Base-by-base conservation (phyloP, 2,888 invertebrate genomes). In the Drosophila koepferae region DNA sequence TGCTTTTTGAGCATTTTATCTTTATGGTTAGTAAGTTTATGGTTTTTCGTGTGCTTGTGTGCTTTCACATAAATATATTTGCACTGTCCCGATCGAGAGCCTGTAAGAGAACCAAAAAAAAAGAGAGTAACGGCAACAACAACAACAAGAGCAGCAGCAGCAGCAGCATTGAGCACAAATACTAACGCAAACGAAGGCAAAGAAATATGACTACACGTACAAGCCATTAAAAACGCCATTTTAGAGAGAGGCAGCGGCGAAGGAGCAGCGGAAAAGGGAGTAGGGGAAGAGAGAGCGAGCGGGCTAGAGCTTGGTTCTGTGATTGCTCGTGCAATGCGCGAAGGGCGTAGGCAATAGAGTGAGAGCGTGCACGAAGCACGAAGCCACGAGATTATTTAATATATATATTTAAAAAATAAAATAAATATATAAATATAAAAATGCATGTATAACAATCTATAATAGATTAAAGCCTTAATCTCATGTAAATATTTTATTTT, bases 191-290 rank as follows among this genome's bases (percentile, higher is more conserved):
- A 63, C 63, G 66, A 56, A 68, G 69, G 67, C 77, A 69, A 77
- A 86, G 84, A 86, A 86, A 86, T 89, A 86, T 86, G 89, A 84
- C 87, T 86, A 89, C 89, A 86, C 87, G 86, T 86, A 86, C 82
- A 82, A 80, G 77, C 85, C 87, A 86, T 86, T 86, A 86, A 86
- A 89, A 89, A 81, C 86, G 82, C 88, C 81, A 87, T 85, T 84
- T 85, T 77, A 62, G 67, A 76, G 64, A 70, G 60, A 41, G 49
- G 63, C 18, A 40, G 40, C n/a, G 64, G 56, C 34, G n/a, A 34
- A 51, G 34, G 18, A 51, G 18, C 20, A 8, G 23, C 10, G n/a
- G 64, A n/a, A 41, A 38, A 23, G 28, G 55, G 48, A 65, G 49
- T n/a, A 20, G 55, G 61, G 43, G 48, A 40, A 43, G 16, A 48